These are phyloP conservation scores for Cliona cf. orientalis DNA, from an alignment of 37 sponge, comb jelly and placozoan genomes.

Conservation along the genomic window DNA sequence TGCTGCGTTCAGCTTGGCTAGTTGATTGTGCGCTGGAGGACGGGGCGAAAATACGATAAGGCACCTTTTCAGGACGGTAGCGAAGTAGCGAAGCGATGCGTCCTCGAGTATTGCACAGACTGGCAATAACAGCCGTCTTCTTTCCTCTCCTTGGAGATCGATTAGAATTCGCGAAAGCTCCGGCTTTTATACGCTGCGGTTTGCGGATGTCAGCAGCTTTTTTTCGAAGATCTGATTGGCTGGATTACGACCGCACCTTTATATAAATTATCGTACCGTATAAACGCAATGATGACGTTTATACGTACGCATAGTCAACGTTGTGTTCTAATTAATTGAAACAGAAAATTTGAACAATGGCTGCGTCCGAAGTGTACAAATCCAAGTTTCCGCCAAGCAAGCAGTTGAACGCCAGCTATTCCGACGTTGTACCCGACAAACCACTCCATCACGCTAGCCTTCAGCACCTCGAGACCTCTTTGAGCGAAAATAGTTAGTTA, in stretches of 20 bases:
- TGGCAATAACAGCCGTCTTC: too few relatives aligned
- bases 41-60: too few relatives aligned
- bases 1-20: too few relatives aligned
- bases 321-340: background rate
- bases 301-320: background rate
- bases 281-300: background rate
- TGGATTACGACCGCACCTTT: background rate
- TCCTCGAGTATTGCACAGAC: too few relatives aligned
- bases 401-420: slow-evolving; percentile 13
- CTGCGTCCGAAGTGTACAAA: background rate
- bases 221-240: background rate
- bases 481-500: background rate
- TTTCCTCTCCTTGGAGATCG: too few relatives aligned
- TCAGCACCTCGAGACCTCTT: background rate
- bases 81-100: too few relatives aligned
- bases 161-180: background rate
- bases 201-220: background rate
- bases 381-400: slow-evolving; percentile 13
- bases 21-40: too few relatives aligned
- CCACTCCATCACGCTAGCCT: background rate
- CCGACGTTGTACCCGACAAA: background rate
- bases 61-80: too few relatives aligned
- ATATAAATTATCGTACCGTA: background rate
- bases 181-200: background rate
- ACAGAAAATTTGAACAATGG: background rate